Evolutionary conservation across 2,888 invertebrate species (phyloP), one percentile per base, ranked within the genome.

Genomic region (Eilema caniola): DNA sequence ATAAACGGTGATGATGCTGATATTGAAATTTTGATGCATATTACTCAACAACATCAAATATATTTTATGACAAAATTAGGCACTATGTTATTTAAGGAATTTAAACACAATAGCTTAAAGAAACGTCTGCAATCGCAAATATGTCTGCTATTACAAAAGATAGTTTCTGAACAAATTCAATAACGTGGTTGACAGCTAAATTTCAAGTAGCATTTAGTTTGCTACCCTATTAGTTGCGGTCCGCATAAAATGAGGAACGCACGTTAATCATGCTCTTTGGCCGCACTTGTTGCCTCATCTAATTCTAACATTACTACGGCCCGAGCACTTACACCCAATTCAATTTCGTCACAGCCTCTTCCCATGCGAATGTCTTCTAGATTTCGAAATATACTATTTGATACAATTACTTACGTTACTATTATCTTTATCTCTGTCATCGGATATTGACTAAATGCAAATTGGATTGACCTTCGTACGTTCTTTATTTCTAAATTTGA

Each of bases 271-370:
- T 71, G 78, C 78, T 80, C 79, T 81, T 81, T 77, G 69, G 77
- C 78, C 74, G 67, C 79, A 78, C 70, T 71, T 72, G 81, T 92
- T 92, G 87, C 89, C 80, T 85, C 89, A 91, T 89, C 86, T 87
- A 83, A 88, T 88, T 87, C 81, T 83, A 86, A 85, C 81, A 71
- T 75, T 76, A 78, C 72, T 70, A 77, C 80, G 78, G 79, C 70
- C 73, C 75, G 70, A 78, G 82, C 83, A 85, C 83, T 83, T 85
- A 84, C 81, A 85, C 85, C 86, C 81, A 85, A 86, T 86, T 86
- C 77, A 62, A 82, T 92, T 90, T 88, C 90, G 79, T 77, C 86
- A 90, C 74, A 72, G 77, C 66, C 81, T 86, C 88, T 86, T 90
- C 90, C 89, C 87, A 86, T 87, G 86, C 85, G 79, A 84, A 85